These are phyloP conservation scores for Steinernema feltiae DNA, from an alignment of 1,140 invertebrate species.

Conservation along the genomic window DNA sequence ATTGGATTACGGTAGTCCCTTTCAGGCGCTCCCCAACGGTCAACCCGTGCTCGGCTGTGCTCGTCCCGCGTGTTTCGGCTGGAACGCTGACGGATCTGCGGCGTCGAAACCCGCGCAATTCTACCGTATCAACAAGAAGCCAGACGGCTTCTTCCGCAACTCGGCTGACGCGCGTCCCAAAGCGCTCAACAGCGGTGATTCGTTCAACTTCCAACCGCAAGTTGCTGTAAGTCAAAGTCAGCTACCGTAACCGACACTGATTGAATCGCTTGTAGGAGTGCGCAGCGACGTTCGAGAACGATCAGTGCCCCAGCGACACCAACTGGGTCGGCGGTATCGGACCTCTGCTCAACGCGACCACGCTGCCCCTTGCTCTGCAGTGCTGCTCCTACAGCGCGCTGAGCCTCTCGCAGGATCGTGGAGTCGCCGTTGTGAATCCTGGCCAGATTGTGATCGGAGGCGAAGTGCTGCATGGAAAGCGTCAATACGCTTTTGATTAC, in stretches of 20 bases:
- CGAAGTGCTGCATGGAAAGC: conserved; percentile 37
- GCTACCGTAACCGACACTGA: no score
- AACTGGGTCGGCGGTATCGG: conserved; percentile 51
- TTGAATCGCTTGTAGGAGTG: conserved; percentile 48
- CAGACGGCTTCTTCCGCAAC: conserved; percentile 49
- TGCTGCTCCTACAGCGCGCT: conserved; percentile 47
- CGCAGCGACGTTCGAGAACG: conserved; percentile 40
- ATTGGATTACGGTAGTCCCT: no score
- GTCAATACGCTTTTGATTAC: conserved; percentile 52
- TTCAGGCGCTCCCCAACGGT: conserved; percentile 44
- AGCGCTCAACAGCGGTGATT: conserved; percentile 22
- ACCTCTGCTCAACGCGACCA: conserved; percentile 42
- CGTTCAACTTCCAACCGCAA: conserved; percentile 34
- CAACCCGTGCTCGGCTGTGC: conserved; percentile 54
- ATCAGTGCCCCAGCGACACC: conserved; percentile 38
- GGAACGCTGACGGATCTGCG: conserved; percentile 39
- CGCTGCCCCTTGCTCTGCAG: conserved; percentile 48
- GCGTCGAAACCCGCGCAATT: conserved; percentile 39
- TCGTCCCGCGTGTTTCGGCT: conserved; percentile 51
- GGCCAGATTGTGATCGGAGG: conserved; percentile 56
- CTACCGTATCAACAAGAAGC: conserved; percentile 42
- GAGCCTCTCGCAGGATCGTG: conserved; percentile 42
- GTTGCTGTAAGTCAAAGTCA: conserved; percentile 11
- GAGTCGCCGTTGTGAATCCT: conserved; percentile 43
- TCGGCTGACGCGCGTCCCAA: conserved; percentile 23